Conservation (phyloP, 2,888 invertebrate species). For the Xanthostigma xanthostigma region DNA sequence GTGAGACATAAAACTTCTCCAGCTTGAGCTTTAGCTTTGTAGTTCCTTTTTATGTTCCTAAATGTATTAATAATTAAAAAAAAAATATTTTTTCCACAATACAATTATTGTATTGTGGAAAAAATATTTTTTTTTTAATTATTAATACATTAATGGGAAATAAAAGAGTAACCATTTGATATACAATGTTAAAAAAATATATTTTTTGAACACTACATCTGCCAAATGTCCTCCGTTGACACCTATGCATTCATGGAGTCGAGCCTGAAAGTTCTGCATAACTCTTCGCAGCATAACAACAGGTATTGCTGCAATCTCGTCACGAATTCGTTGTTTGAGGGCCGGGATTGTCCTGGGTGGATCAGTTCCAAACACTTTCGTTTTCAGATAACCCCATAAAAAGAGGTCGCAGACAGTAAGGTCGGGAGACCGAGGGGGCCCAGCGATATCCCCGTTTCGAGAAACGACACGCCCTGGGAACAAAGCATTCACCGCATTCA, state of each 20-base stretch:
- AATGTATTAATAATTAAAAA: too few relatives aligned
- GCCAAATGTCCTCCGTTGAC: conserved; percentile 2
- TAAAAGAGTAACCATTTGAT: too few relatives aligned
- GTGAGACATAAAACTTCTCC: too few relatives aligned
- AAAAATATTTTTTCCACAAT: too few relatives aligned
- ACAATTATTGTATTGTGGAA: too few relatives aligned
- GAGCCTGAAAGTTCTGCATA: not conserved
- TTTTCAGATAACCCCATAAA: conserved; percentile 14
- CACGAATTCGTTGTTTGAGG: conserved; percentile 4
- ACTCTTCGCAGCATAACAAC: conserved; percentile 1
- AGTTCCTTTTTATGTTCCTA: too few relatives aligned
- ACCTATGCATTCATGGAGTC: conserved; percentile 1
- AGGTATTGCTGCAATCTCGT: conserved; percentile 1
- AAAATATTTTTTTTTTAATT: too few relatives aligned
- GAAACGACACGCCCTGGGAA: conserved; percentile 11
- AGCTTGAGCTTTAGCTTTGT: too few relatives aligned
- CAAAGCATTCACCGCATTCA: conserved; percentile 9
- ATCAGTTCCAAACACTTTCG: conserved; percentile 7
- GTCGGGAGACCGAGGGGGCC: conserved; percentile 12
- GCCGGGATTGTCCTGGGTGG: conserved; percentile 9
- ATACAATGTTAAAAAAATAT: too few relatives aligned
- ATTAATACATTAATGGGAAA: too few relatives aligned
- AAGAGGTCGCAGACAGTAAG: conserved; percentile 11
- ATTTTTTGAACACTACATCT: not conserved
- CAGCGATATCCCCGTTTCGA: conserved; percentile 8